Percentiles rank a stretch among this genome's conserved stretches.
Conservation (phyloP, 2,888 invertebrate genomes). For the Macrophya annulata region DNA sequence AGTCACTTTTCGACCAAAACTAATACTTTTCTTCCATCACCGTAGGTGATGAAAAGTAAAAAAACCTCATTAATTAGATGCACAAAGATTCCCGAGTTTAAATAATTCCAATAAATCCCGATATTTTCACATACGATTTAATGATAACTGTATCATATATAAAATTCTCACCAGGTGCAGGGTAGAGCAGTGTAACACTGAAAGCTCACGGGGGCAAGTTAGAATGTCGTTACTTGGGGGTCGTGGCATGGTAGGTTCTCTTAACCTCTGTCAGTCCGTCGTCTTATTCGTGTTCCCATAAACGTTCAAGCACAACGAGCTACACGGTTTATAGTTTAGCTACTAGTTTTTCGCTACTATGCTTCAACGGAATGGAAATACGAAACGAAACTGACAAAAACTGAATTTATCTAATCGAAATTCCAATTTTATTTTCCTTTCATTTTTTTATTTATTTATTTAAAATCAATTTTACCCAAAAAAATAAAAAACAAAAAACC, state of each 20-base stretch:
- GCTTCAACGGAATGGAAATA: not conserved
- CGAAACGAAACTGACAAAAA: not conserved
- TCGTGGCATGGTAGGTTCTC: slow-evolving; percentile 67
- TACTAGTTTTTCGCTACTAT: slow-evolving; percentile 26
- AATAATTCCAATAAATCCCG: not conserved
- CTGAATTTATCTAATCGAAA: not conserved
- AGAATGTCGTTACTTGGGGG: slow-evolving; percentile 59
- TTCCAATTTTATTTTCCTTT: too few species aligned
- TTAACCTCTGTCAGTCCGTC: slow-evolving; percentile 68
- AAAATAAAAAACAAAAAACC: too few species aligned
- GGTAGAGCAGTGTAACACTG: not conserved
- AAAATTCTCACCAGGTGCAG: slow-evolving; percentile 37
- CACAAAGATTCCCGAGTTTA: too few species aligned
- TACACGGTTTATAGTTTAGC: not conserved
- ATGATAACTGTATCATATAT: not conserved
- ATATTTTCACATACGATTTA: not conserved
- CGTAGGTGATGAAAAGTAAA: too few species aligned
- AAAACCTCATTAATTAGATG: too few species aligned
- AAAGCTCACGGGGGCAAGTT: slow-evolving; percentile 17
- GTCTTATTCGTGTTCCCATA: slow-evolving; percentile 69
- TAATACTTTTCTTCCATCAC: too few species aligned
- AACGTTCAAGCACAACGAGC: slow-evolving; percentile 58
- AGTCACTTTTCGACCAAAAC: too few species aligned
- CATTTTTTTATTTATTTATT: too few species aligned
- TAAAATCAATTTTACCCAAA: too few species aligned